phyloP scores from a whole-genome alignment of 1,140 invertebrate species.

The Globodera rostochiensis region DNA sequence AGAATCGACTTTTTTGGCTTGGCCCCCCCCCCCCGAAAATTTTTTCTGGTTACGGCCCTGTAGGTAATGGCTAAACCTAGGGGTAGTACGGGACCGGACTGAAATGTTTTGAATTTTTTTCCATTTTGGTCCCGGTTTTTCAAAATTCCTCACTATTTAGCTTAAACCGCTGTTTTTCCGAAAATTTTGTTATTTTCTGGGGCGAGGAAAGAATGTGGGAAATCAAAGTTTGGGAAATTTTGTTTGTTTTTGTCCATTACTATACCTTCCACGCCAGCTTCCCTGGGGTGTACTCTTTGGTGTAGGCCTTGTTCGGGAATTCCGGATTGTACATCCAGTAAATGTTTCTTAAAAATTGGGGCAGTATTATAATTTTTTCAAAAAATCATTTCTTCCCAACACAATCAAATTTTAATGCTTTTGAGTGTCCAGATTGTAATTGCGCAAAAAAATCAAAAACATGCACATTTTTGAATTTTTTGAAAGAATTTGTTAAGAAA shows the following conservation, averaged over 20 bases:
- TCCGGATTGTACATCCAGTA: background rate
- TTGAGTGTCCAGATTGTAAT: no score
- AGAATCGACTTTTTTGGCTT: no score
- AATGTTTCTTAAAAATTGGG: constrained; percentile 19
- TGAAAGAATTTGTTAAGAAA: constrained; percentile 1
- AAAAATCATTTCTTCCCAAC: background rate
- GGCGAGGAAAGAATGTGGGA: no score
- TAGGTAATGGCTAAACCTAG: background rate
- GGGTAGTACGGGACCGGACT: no score
- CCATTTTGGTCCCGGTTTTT: no score
- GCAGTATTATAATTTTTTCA: constrained; percentile 28
- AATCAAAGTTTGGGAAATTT: background rate
- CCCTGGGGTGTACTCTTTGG: background rate
- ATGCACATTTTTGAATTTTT: constrained; percentile 22
- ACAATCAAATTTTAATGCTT: no score
- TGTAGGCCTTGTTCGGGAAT: background rate
- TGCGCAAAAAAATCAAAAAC: no score
- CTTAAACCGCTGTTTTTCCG: no score
- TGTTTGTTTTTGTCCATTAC: no score
- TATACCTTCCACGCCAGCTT: background rate
- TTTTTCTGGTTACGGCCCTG: no score
- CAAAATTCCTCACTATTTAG: no score
- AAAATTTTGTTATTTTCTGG: background rate
- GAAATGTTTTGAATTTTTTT: background rate
- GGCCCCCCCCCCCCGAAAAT: no score